Evolutionary conservation across 1,140 invertebrate genomes (phyloP).

Genomic region (Monochamus saltuarius): DNA sequence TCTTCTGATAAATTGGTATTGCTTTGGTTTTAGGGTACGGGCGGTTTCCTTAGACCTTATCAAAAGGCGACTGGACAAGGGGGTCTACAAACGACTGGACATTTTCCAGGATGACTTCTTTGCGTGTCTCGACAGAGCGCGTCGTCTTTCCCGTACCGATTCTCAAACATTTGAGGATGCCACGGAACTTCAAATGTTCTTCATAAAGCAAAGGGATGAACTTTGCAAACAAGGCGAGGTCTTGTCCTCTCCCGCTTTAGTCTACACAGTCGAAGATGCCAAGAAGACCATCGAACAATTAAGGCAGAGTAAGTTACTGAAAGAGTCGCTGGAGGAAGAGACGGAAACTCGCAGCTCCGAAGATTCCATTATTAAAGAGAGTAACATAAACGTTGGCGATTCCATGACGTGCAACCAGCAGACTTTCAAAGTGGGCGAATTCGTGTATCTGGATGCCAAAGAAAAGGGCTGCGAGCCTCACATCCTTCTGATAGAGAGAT

Average conservation of each 20-base stretch:
- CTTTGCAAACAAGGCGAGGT: conserved; percentile 77
- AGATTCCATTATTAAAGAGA: conserved; percentile 42
- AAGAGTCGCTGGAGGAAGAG: conserved; percentile 77
- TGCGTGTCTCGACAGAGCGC: conserved; percentile 85
- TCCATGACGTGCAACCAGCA: conserved; percentile 70
- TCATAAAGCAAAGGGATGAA: conserved; percentile 76
- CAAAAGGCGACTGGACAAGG: conserved; percentile 80
- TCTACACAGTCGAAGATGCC: conserved; percentile 67
- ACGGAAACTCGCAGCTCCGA: conserved; percentile 57
- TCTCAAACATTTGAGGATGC: conserved; percentile 95
- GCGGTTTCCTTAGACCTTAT: conserved; percentile 83
- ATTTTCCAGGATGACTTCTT: conserved; percentile 97
- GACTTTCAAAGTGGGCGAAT: conserved; percentile 81
- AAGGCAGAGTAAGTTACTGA: conserved; percentile 73
- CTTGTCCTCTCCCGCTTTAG: conserved; percentile 83
- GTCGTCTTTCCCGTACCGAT: conserved; percentile 83
- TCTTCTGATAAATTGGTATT: no score
- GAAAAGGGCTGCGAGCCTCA: conserved; percentile 76
- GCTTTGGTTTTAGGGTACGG: conserved; percentile 59
- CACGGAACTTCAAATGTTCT: conserved; percentile 90
- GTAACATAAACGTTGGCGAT: conserved; percentile 48
- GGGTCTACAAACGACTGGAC: conserved; percentile 89
- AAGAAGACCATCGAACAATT: conserved; percentile 72
- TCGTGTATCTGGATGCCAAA: conserved; percentile 83
- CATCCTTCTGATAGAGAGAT: conserved; percentile 85